Evolutionary conservation across 2,797 vertebrate genomes (phyloP), one percentile per base, ranked within the genome.

Genomic region (Rhodeus uyekii): DNA sequence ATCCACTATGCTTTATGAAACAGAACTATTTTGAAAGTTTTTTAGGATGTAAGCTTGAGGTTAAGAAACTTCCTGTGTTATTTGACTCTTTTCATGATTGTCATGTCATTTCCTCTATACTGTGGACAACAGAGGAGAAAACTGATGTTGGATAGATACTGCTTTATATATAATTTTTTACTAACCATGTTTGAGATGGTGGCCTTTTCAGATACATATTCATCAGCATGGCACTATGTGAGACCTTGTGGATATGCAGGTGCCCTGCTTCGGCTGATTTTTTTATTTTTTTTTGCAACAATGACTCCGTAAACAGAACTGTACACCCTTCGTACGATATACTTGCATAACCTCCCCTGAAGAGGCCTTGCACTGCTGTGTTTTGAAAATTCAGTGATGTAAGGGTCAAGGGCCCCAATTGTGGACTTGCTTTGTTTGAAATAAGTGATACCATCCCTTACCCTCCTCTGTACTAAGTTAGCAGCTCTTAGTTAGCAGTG

Each of bases 311-410:
- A 73, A 73, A 80, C 77, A 84, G 39, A 75, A 76, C 72, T 34
- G 65, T 74, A 78, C 61, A 76, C 46, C 24, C 44, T 82, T 65
- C 38, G 5, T 29, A 32, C n/a, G 6, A 44, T 39, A 27, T 42
- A 53, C 44, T 87, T 83, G 58, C 69, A 55, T 75, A 87, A 86
- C 73, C 16, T 79, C 24, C 50, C 46, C 61, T 82, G 34, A 72
- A 36, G 46, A 64, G 55, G 72, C 76, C 58, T 14, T 67, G 27
- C 27, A 50, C 10, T 1, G 1, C 34, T 42, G 4, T 81, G 53
- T 81, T 53, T 60, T 64, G 79, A 53, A 60, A 64, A 61, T 58
- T 48, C 44, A 63, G 79, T 64, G 79, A 65, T n/a, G 44, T 65
- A 36, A 10, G 24, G 24, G 42, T 29, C 65, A 63, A 73, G 46